Base-by-base conservation (phyloP, 2,797 vertebrate genomes). In the Rhynchonycteris naso region DNA sequence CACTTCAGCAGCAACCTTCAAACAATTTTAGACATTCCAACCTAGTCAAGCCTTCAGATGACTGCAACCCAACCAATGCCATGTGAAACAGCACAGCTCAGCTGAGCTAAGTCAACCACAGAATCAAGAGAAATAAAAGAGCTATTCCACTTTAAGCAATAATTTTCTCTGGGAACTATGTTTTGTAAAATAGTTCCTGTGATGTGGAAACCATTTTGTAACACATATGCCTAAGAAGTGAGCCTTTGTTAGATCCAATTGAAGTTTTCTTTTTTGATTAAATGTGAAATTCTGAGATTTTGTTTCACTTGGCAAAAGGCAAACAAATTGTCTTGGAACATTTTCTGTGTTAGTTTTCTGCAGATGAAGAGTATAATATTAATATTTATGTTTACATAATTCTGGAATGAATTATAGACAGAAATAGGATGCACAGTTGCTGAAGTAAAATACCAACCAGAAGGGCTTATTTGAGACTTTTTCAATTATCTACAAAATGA, bases 231-330 rank as follows among this genome's bases (percentile, higher is more conserved):
- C n/a, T n/a, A n/a, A n/a, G n/a, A n/a, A n/a, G n/a, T n/a, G n/a
- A n/a, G n/a, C n/a, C n/a, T n/a, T n/a, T n/a, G n/a, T n/a, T n/a
- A n/a, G n/a, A n/a, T n/a, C n/a, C n/a, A n/a, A n/a, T n/a, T 97
- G 97, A 92, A 97, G 92, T 95, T 96, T 98, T 98, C 92, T 98
- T 87, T 96, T 95, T 95, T 85, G 92, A 97, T 85, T 96, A 96
- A 97, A 87, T 95, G 82, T 81, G 96, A 97, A 94, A 89, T 89
- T 97, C 96, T 96, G 96, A 97, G 96, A 90, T 9, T 0, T 38
- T 97, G 91, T 98, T 98, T 96, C 96, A 88, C 91, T 98, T 98
- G 98, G 97, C 97, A 2, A 0, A 5, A 72, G 92, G 87, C 88
- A 95, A 94, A 97, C 92, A 92, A 89, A 98, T 97, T 96, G 94